Evolutionary conservation across 1,140 invertebrate genomes (phyloP), one percentile per base, ranked within the genome.

Genomic region (Helicoverpa zea): DNA sequence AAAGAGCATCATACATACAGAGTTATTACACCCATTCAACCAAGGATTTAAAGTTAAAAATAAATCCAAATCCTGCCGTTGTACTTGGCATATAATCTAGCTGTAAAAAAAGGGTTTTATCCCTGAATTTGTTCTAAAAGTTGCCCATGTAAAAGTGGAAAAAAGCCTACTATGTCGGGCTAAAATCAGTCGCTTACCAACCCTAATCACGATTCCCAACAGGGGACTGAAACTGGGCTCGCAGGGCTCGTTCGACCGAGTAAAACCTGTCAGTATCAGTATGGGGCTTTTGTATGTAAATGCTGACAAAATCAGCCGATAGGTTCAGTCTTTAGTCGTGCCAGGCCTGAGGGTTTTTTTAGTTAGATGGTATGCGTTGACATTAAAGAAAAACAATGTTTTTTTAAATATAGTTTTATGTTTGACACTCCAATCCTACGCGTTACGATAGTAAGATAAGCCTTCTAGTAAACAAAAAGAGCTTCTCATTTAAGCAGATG

Each of bases 221-320:
- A 59, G 29, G 35, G 1, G 35, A 9, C 35, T 66, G 11, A 66
- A 66, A 66, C 47, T 10, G 43, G 10, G 14, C 43, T 3, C 16
- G 16, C n/a, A 9, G 16, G 11, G 61, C 35, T 47, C n/a, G 61
- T 16, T 64, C 12, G 35, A 47, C 4, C 35, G 35, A 29, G 13
- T 30, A 5, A 10, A 47, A 16, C 61, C 14, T 64, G 61, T 47
- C n/a, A 16, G 1, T 63, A 7, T 9, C 35, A 47, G 29, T 30
- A 43, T 47, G 0, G 35, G 35, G 61, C 61, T 64, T 64, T 64
- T 47, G 61, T 64, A 64, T 64, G 35, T 47, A 64, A 64, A 64
- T 63, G 14, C 30, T 47, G 61, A 16, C 61, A 64, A 47, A 43
- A 64, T 43, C 61, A 64, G 14, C n/a, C 61, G 35, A 64, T 47